A percentile compares a stretch with the other conserved stretches of the same genome.
Conservation (phyloP, 2,797 vertebrate genomes). For the Perodicticus potto region DNA sequence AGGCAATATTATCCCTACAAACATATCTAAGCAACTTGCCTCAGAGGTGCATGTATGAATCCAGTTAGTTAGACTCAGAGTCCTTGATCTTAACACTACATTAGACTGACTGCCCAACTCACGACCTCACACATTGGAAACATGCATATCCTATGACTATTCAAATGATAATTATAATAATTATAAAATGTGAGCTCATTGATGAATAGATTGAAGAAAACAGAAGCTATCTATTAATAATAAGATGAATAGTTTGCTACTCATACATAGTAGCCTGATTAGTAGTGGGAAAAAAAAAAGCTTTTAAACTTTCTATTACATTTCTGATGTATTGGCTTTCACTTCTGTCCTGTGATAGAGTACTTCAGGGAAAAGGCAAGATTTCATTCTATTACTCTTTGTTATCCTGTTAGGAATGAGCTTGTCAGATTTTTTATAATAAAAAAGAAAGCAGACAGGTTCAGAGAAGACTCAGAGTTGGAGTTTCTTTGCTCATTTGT, state of each 20-base stretch:
- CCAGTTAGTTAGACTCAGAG: neutral
- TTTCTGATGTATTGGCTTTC: neutral
- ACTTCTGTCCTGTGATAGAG: neutral
- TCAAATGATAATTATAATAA: neutral
- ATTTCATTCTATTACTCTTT: neutral
- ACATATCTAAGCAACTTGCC: neutral
- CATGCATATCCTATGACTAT: neutral
- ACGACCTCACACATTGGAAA: neutral
- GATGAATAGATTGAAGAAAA: constrained; percentile 10
- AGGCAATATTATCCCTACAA: neutral
- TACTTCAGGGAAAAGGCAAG: neutral
- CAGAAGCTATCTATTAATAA: neutral
- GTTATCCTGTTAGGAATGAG: neutral
- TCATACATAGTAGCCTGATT: neutral
- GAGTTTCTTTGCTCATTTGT: too few species aligned
- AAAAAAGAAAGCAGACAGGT: neutral
- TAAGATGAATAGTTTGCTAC: neutral
- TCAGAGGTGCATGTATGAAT: neutral
- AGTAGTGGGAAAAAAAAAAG: constrained; percentile 21
- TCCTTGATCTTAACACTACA: neutral
- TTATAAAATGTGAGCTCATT: neutral
- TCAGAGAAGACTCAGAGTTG: neutral
- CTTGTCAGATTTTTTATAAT: neutral
- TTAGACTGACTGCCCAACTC: neutral
- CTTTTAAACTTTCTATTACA: neutral